Percentiles rank a stretch among this genome's conserved stretches.
Conservation (phyloP, 2,113 vertebrate species). For the Chaetorhynchus papuensis region DNA sequence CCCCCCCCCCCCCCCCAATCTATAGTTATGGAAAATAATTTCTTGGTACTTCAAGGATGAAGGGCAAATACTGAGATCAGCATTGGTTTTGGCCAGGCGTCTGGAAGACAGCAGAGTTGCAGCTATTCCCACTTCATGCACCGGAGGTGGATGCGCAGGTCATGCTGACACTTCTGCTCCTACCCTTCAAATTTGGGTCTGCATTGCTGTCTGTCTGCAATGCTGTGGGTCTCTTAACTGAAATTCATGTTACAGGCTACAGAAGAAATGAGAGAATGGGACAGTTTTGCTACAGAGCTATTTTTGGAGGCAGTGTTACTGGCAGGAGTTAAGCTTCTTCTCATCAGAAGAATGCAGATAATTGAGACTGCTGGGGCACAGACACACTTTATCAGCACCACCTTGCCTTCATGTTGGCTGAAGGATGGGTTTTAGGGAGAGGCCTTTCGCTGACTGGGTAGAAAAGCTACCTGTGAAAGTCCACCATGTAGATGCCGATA, state of each 20-base stretch:
- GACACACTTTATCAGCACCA: neutral
- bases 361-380: neutral
- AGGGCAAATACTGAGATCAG: neutral
- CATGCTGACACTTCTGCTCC: neutral
- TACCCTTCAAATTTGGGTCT: neutral
- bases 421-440: neutral
- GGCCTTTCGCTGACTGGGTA: neutral
- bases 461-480: too few relatives aligned
- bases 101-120: neutral
- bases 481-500: too few relatives aligned
- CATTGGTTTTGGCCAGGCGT: neutral
- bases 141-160: neutral
- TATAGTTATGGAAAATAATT: neutral
- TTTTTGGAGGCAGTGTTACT: neutral
- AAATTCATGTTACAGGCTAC: neutral
- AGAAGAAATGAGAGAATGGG: neutral
- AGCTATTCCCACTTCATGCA: neutral
- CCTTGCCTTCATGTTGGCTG: neutral
- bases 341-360: neutral
- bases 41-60: neutral
- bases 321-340: neutral
- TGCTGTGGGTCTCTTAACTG: neutral
- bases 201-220: neutral
- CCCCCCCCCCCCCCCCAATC: accelerated
- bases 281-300: neutral